Percentiles rank a stretch among this genome's conserved stretches.
phyloP scores from a whole-genome alignment of 1,140 invertebrate genomes.

The Patella vulgata region DNA sequence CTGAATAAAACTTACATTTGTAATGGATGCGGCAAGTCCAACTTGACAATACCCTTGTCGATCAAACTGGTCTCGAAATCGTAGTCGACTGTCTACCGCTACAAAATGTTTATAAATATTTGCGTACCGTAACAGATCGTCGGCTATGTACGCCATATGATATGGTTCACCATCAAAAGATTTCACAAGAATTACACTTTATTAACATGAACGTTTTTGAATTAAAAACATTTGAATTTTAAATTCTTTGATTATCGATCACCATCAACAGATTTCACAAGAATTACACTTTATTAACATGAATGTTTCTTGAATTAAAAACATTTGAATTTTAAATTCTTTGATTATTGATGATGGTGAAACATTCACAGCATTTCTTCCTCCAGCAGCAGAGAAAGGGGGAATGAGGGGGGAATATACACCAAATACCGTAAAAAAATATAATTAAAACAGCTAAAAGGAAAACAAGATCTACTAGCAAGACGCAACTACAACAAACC shows the following conservation, averaged over 20 bases:
- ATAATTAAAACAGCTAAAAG: too few relatives aligned
- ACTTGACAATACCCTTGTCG: slow-evolving; percentile 92
- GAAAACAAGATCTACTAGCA: too few relatives aligned
- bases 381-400: too few relatives aligned
- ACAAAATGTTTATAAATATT: not conserved
- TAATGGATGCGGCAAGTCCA: slow-evolving; percentile 85
- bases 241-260: not conserved
- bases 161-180: too few relatives aligned
- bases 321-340: not conserved
- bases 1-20: slow-evolving; percentile 75
- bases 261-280: not conserved
- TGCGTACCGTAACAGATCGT: too few relatives aligned
- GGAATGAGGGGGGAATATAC: too few relatives aligned
- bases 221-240: slow-evolving; percentile 5
- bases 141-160: too few relatives aligned
- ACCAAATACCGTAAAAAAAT: too few relatives aligned
- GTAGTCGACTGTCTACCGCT: slow-evolving; percentile 36
- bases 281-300: not conserved
- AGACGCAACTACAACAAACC: too few relatives aligned
- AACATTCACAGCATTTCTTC: too few relatives aligned
- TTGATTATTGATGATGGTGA: not conserved
- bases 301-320: slow-evolving; percentile 2
- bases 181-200: too few relatives aligned
- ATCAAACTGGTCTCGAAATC: slow-evolving; percentile 72
- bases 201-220: not conserved